phyloP scores from a whole-genome alignment of 2,888 invertebrate genomes.

The Ethmia dodecea region DNA sequence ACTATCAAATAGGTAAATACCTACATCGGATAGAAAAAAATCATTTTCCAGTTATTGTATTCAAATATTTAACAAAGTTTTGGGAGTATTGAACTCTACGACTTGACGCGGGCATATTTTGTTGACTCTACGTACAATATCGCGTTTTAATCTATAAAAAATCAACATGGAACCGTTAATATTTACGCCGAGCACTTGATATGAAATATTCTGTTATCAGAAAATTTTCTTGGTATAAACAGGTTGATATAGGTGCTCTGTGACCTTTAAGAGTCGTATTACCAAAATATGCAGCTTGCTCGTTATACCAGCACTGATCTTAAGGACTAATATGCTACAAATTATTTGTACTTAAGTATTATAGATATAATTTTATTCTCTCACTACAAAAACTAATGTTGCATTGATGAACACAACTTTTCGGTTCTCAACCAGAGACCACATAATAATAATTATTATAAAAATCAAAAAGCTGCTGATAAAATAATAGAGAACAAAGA shows the following conservation, averaged over 20 bases:
- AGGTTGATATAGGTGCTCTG: conserved; percentile 41
- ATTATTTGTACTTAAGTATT: too few species aligned
- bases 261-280: neutral
- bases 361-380: too few species aligned
- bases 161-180: conserved; percentile 53
- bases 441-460: too few species aligned
- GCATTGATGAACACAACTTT: too few species aligned
- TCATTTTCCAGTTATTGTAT: conserved; percentile 31
- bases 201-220: conserved; percentile 47
- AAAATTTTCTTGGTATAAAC: conserved; percentile 43
- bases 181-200: conserved; percentile 66
- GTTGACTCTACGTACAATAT: conserved; percentile 39
- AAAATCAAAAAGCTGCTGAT: too few species aligned
- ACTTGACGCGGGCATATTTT: conserved; percentile 26
- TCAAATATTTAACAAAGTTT: conserved; percentile 53
- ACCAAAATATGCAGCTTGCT: neutral
- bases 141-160: conserved; percentile 60
- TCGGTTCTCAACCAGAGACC: too few species aligned
- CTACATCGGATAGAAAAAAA: too few species aligned
- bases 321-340: neutral
- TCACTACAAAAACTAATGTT: too few species aligned
- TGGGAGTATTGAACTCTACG: conserved; percentile 53
- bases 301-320: neutral
- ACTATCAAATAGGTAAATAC: too few species aligned
- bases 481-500: too few species aligned